Base-by-base conservation (phyloP, 2,888 invertebrate species). In the Zelleria hepariella region DNA sequence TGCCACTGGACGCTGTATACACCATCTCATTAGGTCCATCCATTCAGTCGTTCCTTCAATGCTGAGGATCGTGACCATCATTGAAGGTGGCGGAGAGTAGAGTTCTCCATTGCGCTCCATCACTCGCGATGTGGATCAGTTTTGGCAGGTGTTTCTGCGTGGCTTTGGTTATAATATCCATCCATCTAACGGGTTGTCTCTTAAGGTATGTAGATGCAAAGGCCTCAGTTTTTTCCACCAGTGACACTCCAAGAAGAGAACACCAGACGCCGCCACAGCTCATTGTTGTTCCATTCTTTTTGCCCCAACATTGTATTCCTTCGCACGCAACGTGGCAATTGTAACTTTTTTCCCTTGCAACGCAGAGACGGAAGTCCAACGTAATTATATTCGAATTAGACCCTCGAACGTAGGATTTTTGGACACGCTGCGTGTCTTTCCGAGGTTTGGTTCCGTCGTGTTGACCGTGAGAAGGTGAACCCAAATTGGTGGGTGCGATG, bases 331-430 rank as follows among this genome's bases (percentile, higher is more conserved):
- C 71, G 52, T 53, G 64, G 78, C 80, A 78, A 85, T 86, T 84
- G 82, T 70, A 73, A 77, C 82, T 82, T 82, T 81, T 80, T 78
- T 71, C 69, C 69, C 62, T 80, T 78, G 70, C 69, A 47, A 24
- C 32, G 10, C 55, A 32, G 63, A 32, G 32, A 77, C 83, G 86
- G 86, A 86, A 86, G 84, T 77, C 69, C 63, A 64, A 66, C 71
- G 71, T 79, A 82, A 86, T 86, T 86, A 86, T 86, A 73, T 86
- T 80, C 80, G 74, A 80, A 86, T 86, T 86, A 75, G 77, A 49
- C 58, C 49, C 20, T 18, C 8, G 51, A 27, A 21, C 27, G 58
- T 58, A 77, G 80, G 57, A 52, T 59, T 79, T 73, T 72, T 10
- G 58, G 57, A 25, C 49, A 49, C 21, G 23, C 2, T 15, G 32